Conservation (phyloP, 1,140 invertebrate species). For the Drosophila obscura region DNA sequence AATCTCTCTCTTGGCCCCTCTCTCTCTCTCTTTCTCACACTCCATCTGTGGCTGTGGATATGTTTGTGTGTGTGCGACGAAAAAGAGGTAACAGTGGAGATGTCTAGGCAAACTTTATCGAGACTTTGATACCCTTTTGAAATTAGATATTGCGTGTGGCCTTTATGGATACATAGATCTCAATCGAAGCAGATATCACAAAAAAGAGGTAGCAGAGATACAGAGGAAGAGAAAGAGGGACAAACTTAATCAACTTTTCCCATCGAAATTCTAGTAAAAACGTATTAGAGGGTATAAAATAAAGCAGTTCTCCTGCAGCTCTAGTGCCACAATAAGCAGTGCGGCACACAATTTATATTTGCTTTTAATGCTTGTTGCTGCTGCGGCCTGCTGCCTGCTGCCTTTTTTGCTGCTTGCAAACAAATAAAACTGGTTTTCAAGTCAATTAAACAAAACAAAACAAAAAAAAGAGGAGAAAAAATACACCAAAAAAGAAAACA, state of each 20-base stretch:
- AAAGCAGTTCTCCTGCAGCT: constrained; percentile 15
- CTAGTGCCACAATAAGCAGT: constrained; percentile 35
- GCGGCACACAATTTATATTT: constrained; percentile 73
- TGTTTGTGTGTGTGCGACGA: constrained; percentile 9
- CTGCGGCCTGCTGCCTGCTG: constrained; percentile 19
- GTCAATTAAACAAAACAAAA: constrained; percentile 76
- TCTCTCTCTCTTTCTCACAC: constrained; percentile 13
- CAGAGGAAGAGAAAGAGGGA: neutral
- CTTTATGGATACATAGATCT: neutral
- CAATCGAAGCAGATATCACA: constrained; percentile 7
- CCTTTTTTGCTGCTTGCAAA: constrained; percentile 62
- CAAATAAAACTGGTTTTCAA: constrained; percentile 79
- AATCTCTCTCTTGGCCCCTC: constrained; percentile 6
- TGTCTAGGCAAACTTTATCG: constrained; percentile 4
- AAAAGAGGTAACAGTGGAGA: constrained; percentile 28
- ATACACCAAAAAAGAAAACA: constrained; percentile 36
- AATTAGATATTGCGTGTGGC: neutral
- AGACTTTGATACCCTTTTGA: constrained; percentile 21
- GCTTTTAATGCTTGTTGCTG: constrained; percentile 72
- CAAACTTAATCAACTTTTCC: constrained; percentile 3
- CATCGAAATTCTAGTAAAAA: neutral
- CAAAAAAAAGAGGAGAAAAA: constrained; percentile 4
- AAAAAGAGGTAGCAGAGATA: constrained; percentile 14
- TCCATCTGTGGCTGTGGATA: constrained; percentile 6
- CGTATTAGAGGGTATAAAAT: constrained; percentile 17